Evolutionary conservation across 2,797 vertebrate genomes (phyloP), one percentile per base, ranked within the genome.

Genomic region (Semotilus atromaculatus): DNA sequence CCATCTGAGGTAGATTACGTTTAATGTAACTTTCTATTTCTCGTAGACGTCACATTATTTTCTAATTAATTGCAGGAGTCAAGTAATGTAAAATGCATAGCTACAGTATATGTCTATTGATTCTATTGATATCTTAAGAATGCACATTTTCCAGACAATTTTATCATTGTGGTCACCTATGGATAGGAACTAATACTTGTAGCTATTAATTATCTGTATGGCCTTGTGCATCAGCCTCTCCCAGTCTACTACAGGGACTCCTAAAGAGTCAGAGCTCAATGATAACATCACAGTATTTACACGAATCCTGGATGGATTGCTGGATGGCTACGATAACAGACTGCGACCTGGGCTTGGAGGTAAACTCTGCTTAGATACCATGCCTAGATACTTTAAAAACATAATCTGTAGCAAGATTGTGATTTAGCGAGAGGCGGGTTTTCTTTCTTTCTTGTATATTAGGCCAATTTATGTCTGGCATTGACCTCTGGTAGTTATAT

Each of bases 201-300:
- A 76, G 19, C 48, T 84, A 40, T 72, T 85, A 51, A 80, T 80
- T 51, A 62, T 72, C n/a, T 85, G 45, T 85, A 31, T 78, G 77
- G 48, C 43, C 26, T 19, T 84, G 3, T 81, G 11, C 34, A 53
- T 83, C 90, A 96, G 98, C 92, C 93, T 96, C 88, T 96, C 95
- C 2, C 98, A 99, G 92, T 96, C 96, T 14, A 95, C 96, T 55
- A 95, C 96, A 11, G 93, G 95, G 85, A 92, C 96, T 18, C 95
- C 94, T 21, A 97, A 96, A 89, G 96, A 97, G 87, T 87, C 93
- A 31, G 96, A 97, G 68, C 55, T 96, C 84, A 97, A 97, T 88
- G 95, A 99, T 93, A 99, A 99, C 92, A 99, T 98, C 88, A 99
- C 97, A 1, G 96, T 99, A 90, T 98, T 98, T 93, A 99, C 97